phyloP scores from a whole-genome alignment of 2,113 vertebrate genomes.

The Atractosteus spatula region DNA sequence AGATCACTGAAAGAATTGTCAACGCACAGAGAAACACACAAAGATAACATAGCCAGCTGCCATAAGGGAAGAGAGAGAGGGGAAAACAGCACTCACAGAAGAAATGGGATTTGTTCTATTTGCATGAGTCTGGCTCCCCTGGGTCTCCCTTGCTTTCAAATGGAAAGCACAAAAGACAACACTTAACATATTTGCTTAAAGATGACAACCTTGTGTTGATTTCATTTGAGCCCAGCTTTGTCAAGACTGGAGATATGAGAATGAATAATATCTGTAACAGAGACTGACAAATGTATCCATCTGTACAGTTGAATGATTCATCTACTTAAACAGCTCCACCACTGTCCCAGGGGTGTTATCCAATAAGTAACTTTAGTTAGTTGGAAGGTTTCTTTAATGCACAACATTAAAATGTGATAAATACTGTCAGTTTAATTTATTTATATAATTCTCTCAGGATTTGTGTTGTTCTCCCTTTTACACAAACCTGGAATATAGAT shows the following conservation, averaged over 20 bases:
- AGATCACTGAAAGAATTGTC: conserved; percentile 98
- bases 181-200: conserved; percentile 98
- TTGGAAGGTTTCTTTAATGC: conserved; percentile 89
- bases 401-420: conserved; percentile 78
- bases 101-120: conserved; percentile 87
- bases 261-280: conserved; percentile 83
- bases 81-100: conserved; percentile 76
- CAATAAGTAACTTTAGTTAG: conserved; percentile 82
- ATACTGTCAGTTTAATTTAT: conserved; percentile 61
- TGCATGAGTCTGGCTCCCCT: conserved; percentile 83
- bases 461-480: conserved; percentile 31
- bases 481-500: neutral
- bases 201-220: conserved; percentile 90
- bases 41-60: conserved; percentile 92
- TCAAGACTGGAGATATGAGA: conserved; percentile 78
- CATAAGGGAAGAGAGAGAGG: conserved; percentile 27
- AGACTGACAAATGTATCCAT: conserved; percentile 88
- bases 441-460: conserved; percentile 52
- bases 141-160: conserved; percentile 83
- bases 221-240: conserved; percentile 90
- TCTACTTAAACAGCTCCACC: conserved; percentile 85
- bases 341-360: conserved; percentile 83
- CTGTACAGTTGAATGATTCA: conserved; percentile 87
- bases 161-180: conserved; percentile 88
- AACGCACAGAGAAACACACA: conserved; percentile 92